A percentile compares a stretch with the other conserved stretches of the same genome.
These are phyloP conservation scores for Venusia cambrica DNA, from an alignment of 2,888 invertebrate species.

Conservation along the genomic window DNA sequence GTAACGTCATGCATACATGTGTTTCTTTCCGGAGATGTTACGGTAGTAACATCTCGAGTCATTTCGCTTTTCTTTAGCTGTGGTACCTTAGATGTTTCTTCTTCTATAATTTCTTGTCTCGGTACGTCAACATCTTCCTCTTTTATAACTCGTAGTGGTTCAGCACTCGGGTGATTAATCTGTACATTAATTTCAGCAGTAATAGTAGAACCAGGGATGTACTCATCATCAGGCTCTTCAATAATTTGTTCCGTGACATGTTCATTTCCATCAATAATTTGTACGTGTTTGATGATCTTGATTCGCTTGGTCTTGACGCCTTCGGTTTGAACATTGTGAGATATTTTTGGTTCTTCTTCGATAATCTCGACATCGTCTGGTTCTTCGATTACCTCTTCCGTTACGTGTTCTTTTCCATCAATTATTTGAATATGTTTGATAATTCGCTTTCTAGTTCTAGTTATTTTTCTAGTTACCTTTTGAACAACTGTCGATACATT, in stretches of 20 bases:
- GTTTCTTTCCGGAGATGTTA: constrained; percentile 11
- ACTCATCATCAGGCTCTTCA: constrained; percentile 85
- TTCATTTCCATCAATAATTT: constrained; percentile 90
- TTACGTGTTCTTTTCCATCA: constrained; percentile 90
- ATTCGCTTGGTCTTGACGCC: constrained; percentile 55
- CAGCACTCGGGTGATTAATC: constrained; percentile 29
- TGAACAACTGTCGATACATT: constrained; percentile 85
- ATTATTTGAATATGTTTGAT: constrained; percentile 88
- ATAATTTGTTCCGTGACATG: constrained; percentile 88
- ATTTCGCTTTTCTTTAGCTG: constrained; percentile 15
- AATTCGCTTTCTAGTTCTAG: constrained; percentile 86
- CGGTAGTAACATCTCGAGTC: constrained; percentile 5
- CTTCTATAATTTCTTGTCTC: constrained; percentile 21
- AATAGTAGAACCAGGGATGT: constrained; percentile 47
- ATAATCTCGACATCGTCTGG: constrained; percentile 89
- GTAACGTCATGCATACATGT: constrained; percentile 24
- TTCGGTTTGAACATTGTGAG: constrained; percentile 49
- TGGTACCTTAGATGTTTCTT: constrained; percentile 11
- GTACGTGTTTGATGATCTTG: constrained; percentile 85
- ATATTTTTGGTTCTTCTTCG: constrained; percentile 79
- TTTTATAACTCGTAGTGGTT: constrained; percentile 17
- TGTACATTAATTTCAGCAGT: constrained; percentile 51
- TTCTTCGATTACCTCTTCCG: constrained; percentile 92
- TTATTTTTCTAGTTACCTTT: constrained; percentile 88
- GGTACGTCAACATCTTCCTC: constrained; percentile 13